Conservation (phyloP, 2,888 invertebrate species). For the Agrochola lota region DNA sequence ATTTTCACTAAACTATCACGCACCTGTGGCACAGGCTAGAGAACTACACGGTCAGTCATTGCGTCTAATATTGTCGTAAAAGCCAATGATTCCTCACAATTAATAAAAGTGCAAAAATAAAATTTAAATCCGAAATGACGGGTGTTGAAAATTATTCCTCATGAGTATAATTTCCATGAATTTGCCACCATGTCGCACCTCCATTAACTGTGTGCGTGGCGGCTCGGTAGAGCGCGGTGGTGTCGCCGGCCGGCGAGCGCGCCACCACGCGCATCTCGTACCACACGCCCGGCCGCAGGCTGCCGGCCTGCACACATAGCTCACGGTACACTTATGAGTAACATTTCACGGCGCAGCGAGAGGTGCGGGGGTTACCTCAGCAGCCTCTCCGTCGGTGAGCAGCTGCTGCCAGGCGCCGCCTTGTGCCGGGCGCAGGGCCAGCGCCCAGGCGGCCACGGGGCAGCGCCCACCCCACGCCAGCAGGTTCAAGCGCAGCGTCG, state of each 20-base stretch:
- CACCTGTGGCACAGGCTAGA: neutral
- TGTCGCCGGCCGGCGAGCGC: conserved; percentile 89
- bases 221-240: conserved; percentile 89
- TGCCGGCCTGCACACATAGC: conserved; percentile 80
- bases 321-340: neutral
- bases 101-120: neutral
- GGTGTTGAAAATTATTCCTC: neutral
- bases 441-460: conserved; percentile 92
- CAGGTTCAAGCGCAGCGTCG: conserved; percentile 92
- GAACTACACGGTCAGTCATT: too few relatives aligned
- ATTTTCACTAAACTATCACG: neutral
- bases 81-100: neutral
- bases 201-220: conserved; percentile 89
- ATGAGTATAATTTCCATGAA: neutral
- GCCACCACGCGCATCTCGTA: conserved; percentile 90
- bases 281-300: conserved; percentile 90
- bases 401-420: conserved; percentile 83
- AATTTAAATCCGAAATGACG: neutral
- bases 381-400: conserved; percentile 72
- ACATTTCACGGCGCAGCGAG: neutral
- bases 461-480: conserved; percentile 94
- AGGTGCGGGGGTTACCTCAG: conserved; percentile 70
- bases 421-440: conserved; percentile 86
- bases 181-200: conserved; percentile 76
- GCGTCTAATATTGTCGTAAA: too few relatives aligned